Conservation (phyloP, 2,888 invertebrate genomes). For the Empis stercorea region DNA sequence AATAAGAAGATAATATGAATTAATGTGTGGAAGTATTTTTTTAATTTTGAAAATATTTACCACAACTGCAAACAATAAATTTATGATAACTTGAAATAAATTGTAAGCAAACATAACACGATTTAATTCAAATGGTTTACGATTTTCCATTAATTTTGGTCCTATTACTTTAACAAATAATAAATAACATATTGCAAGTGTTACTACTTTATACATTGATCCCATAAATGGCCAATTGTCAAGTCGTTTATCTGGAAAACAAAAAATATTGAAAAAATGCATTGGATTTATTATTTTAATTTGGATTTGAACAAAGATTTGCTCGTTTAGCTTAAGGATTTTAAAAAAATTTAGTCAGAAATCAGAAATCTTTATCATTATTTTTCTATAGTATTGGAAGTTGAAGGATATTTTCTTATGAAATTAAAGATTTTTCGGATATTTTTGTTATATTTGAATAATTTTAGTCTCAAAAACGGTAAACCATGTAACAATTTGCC, state of each 20-base stretch:
- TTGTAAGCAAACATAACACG: slow-evolving; percentile 54
- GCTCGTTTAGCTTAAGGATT: too few relatives aligned
- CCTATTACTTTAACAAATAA: slow-evolving; percentile 55
- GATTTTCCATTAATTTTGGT: slow-evolving; percentile 53
- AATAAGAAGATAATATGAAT: neutral
- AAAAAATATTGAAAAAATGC: too few relatives aligned
- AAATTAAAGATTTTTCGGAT: too few relatives aligned
- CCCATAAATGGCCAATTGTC: slow-evolving; percentile 17
- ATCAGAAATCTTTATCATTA: too few relatives aligned
- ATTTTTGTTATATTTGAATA: too few relatives aligned
- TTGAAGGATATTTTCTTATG: too few relatives aligned
- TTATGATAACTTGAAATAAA: slow-evolving; percentile 47
- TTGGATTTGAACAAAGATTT: too few relatives aligned
- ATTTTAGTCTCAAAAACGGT: too few relatives aligned
- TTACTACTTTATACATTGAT: slow-evolving; percentile 46
- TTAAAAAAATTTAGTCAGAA: too few relatives aligned
- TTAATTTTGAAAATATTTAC: neutral
- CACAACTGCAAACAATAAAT: slow-evolving; percentile 18
- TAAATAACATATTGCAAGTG: slow-evolving; percentile 46
- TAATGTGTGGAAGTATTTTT: neutral
- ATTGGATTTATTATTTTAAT: too few relatives aligned
- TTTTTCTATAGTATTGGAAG: too few relatives aligned
- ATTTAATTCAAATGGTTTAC: slow-evolving; percentile 48
- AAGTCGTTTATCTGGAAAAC: neutral
- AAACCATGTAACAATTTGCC: too few relatives aligned